Conservation (phyloP, 2,888 invertebrate genomes). For the Orchesella flavescens region DNA sequence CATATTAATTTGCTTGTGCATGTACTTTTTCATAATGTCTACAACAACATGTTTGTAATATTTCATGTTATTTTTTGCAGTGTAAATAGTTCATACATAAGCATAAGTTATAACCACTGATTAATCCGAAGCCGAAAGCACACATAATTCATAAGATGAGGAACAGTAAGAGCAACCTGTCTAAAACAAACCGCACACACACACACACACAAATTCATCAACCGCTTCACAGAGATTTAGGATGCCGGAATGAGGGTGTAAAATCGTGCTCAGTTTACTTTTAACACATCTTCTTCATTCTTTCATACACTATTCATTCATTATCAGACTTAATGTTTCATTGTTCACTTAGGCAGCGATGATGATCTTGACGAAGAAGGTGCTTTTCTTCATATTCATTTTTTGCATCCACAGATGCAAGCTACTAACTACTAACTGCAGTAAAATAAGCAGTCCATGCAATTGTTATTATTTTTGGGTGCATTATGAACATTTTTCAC, state of each 20-base stretch:
- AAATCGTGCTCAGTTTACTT: slow-evolving; percentile 60
- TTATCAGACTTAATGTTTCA: slow-evolving; percentile 47
- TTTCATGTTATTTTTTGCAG: too few species aligned
- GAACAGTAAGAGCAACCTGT: too few species aligned
- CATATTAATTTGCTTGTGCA: too few species aligned
- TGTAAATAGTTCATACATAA: too few species aligned
- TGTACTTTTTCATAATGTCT: too few species aligned
- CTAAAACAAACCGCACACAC: not conserved
- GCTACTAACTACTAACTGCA: slow-evolving; percentile 6
- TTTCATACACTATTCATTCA: slow-evolving; percentile 31
- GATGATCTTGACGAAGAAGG: slow-evolving; percentile 21
- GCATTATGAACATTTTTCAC: slow-evolving; percentile 20
- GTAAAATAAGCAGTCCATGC: slow-evolving; percentile 49
- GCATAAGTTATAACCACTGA: too few species aligned
- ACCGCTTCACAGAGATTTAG: slow-evolving; percentile 25
- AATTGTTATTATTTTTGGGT: slow-evolving; percentile 39
- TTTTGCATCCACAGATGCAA: not conserved
- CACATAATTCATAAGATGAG: too few species aligned
- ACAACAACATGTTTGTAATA: too few species aligned
- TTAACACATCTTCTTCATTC: slow-evolving; percentile 50
- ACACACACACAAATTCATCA: slow-evolving; percentile 27
- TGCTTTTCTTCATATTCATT: not conserved
- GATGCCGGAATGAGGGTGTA: slow-evolving; percentile 60
- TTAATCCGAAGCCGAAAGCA: too few species aligned
- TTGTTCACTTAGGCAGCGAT: slow-evolving; percentile 37